A percentile compares a stretch with the other conserved stretches of the same genome.
Evolutionary conservation across 2,113 vertebrate species (phyloP).

Genomic region (Rhegmatorhina hoffmannsi): DNA sequence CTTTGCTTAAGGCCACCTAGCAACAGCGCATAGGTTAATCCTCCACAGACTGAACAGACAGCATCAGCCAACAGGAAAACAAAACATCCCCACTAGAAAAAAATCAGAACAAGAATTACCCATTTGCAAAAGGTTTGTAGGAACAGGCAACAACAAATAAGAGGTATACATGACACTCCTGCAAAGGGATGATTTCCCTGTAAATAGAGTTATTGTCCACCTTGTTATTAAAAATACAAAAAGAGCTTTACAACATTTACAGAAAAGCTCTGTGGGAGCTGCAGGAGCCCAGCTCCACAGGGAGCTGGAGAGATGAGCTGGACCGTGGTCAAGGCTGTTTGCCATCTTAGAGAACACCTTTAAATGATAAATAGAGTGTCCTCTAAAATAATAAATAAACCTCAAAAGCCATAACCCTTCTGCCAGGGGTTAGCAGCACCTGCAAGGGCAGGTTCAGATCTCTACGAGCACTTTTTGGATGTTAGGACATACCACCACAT

Average conservation of each 20-base stretch:
- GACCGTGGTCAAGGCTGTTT: slow-evolving; percentile 21
- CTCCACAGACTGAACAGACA: slow-evolving; percentile 63
- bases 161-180: neutral
- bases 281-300: neutral
- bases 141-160: slow-evolving; percentile 22
- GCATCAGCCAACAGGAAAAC: slow-evolving; percentile 66
- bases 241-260: slow-evolving; percentile 33
- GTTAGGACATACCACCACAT: neutral
- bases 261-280: slow-evolving; percentile 15
- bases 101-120: slow-evolving; percentile 52
- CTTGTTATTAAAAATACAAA: slow-evolving; percentile 49
- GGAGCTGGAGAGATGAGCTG: slow-evolving; percentile 31
- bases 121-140: slow-evolving; percentile 31
- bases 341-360: slow-evolving; percentile 11
- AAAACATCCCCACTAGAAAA: slow-evolving; percentile 40
- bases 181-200: slow-evolving; percentile 32
- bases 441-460: neutral
- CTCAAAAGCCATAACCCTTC: neutral
- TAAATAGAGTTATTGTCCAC: slow-evolving; percentile 55
- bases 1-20: slow-evolving; percentile 73
- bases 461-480: neutral
- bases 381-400: neutral
- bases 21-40: slow-evolving; percentile 67
- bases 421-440: neutral
- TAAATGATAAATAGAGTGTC: slow-evolving; percentile 13